Base-by-base conservation (phyloP, 2,888 invertebrate species). In the Germaria angustata region DNA sequence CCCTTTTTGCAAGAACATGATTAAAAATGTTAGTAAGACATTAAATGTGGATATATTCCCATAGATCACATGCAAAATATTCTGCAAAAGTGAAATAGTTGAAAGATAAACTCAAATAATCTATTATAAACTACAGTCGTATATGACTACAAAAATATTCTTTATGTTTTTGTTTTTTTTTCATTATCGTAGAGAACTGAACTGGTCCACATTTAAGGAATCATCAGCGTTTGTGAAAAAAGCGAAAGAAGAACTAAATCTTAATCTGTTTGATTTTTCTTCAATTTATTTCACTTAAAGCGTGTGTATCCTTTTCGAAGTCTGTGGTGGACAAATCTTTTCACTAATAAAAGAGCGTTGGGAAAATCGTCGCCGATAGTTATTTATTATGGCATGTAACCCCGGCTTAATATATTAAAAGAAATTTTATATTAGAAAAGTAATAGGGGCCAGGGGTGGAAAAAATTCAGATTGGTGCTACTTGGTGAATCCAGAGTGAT, bases 71-170 rank as follows among this genome's bases (percentile, higher is more conserved):
- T 71, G 71, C 65, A 76, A 76, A 80, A 49, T 71, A 39, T 36
- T 20, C 17, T 34, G 20, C 17, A 41, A 55, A 73, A 69, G 13
- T 9, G 17, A 68, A 72, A 53, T 63, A 44, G 44, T 77, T 77
- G 57, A 80, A 77, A 84, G 69, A 63, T 69, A 63, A 75, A 77
- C 61, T 57, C 63, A 77, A 53, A 68, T 71, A 71, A 79, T 20
- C 39, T 44, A 51, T 9, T 28, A 51, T 24, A 59, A 63, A 24
- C 20, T 55, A 28, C 2, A 39, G 32, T 3, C 20, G 28, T 36
- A 32, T 41, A 63, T 6, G 24, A 28, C n/a, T 44, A 57, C 32
- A 41, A 72, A 77, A 84, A 84, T 83, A 5, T n/a, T n/a, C n/a
- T n/a, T n/a, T n/a, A n/a, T n/a, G n/a, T 34, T 24, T 49, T 49